Conservation (phyloP, 53 echinoderm and acorn worm genomes). For the Paracentrotus lividus region DNA sequence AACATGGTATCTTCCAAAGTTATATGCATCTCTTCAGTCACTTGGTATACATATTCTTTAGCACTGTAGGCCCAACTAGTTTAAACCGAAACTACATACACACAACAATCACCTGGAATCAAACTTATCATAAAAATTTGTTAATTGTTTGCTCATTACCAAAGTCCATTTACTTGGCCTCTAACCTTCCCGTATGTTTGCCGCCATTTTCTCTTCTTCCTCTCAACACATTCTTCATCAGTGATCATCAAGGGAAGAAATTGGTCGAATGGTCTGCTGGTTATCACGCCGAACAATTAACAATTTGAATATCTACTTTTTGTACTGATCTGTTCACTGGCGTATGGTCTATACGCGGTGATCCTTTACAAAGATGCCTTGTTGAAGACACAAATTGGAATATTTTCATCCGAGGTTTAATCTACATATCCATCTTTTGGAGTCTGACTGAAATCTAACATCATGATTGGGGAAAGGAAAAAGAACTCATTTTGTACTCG, state of each 20-base stretch:
- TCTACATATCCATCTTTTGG: background rate
- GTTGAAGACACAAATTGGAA: conserved; percentile 5
- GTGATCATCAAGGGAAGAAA: background rate
- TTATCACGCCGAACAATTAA: background rate
- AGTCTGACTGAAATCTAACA: background rate
- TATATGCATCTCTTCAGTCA: background rate
- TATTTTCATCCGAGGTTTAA: background rate
- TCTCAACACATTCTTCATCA: conserved; percentile 12
- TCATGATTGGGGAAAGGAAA: conserved; percentile 21
- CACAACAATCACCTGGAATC: background rate
- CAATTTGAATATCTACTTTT: background rate
- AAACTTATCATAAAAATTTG: conserved; percentile 64
- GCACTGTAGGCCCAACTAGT: background rate
- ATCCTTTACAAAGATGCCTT: background rate
- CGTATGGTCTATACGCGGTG: background rate
- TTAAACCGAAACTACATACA: background rate
- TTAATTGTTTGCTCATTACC: conserved; percentile 56
- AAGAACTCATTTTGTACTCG: conserved; percentile 46
- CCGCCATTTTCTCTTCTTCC: conserved; percentile 47
- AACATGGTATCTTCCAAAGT: conserved; percentile 19
- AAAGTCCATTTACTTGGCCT: conserved; percentile 34
- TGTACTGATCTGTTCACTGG: background rate
- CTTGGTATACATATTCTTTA: background rate
- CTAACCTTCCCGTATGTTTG: conserved; percentile 7
- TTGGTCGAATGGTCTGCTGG: background rate